These are phyloP conservation scores for Sycophila texana DNA, from an alignment of 2,888 invertebrate species.

Conservation along the genomic window DNA sequence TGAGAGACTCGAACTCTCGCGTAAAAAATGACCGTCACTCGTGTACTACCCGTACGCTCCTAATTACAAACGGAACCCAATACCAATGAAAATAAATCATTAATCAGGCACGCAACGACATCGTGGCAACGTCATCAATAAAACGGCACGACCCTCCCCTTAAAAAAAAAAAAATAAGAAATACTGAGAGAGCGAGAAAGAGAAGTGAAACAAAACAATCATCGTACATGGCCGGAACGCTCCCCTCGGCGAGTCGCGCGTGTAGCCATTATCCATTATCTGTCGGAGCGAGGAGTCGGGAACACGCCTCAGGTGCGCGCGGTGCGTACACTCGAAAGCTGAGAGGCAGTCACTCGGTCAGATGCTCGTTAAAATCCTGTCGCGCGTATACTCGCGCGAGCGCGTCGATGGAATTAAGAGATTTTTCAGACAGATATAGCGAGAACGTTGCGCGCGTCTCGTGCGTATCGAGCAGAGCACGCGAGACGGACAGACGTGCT, in stretches of 20 bases:
- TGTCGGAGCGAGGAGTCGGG: conserved; percentile 21
- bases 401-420: conserved; percentile 49
- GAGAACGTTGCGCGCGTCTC: not conserved
- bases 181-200: not conserved
- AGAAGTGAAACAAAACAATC: conserved; percentile 4
- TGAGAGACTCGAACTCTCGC: conserved; percentile 8
- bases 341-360: conserved; percentile 53
- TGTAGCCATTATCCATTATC: conserved; percentile 36
- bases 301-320: conserved; percentile 38
- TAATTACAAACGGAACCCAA: conserved; percentile 36
- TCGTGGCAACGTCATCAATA: not conserved
- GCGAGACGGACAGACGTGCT: conserved; percentile 51
- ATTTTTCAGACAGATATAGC: conserved; percentile 36
- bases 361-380: conserved; percentile 75
- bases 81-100: conserved; percentile 31
- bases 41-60: not conserved
- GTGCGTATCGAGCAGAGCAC: not conserved
- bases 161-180: conserved; percentile 13
- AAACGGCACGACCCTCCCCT: not conserved
- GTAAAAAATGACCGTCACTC: not conserved
- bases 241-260: conserved; percentile 20
- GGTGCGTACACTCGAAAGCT: not conserved
- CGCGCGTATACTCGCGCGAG: conserved; percentile 63
- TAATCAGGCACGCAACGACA: conserved; percentile 38
- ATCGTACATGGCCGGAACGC: too few species aligned